Evolutionary conservation across 2,888 invertebrate genomes (phyloP).

Genomic region (Electrophaes corylata): DNA sequence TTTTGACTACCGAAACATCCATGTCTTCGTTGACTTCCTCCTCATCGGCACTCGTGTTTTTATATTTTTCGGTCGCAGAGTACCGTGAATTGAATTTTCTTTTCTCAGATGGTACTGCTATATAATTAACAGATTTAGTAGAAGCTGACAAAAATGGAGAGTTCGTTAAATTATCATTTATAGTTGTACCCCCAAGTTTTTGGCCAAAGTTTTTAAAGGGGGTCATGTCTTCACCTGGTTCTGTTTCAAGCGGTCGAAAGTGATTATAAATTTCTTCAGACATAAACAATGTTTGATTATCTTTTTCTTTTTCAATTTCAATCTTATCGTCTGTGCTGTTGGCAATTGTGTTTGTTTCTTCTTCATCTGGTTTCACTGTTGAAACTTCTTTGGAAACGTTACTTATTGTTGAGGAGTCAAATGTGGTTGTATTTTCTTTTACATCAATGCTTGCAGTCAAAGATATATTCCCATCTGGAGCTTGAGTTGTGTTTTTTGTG

Average conservation of each 20-base stretch:
- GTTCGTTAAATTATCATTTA: conserved; percentile 75
- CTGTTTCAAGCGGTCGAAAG: conserved; percentile 85
- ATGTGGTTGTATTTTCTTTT: conserved; percentile 50
- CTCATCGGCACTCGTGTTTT: conserved; percentile 78
- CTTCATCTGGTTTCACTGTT: conserved; percentile 42
- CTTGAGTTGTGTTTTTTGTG: conserved; percentile 70
- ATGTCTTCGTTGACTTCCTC: conserved; percentile 84
- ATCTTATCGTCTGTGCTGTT: conserved; percentile 66
- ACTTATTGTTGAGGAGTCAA: conserved; percentile 47
- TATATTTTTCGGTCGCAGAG: conserved; percentile 78
- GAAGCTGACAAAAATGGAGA: conserved; percentile 78
- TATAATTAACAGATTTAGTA: conserved; percentile 77
- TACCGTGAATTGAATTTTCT: conserved; percentile 76
- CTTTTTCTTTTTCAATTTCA: conserved; percentile 72
- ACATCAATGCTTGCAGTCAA: conserved; percentile 46
- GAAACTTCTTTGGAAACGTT: conserved; percentile 44
- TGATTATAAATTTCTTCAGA: conserved; percentile 86
- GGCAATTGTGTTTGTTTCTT: conserved; percentile 60
- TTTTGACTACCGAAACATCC: conserved; percentile 85
- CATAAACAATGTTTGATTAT: conserved; percentile 83
- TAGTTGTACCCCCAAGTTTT: conserved; percentile 76
- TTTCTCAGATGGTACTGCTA: conserved; percentile 69
- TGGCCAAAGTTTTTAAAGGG: conserved; percentile 89
- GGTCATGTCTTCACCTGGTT: conserved; percentile 87
- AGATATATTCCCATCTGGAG: conserved; percentile 56